These are phyloP conservation scores for Phaenicophaeus curvirostris DNA, from an alignment of 2,797 vertebrate genomes.

Conservation along the genomic window DNA sequence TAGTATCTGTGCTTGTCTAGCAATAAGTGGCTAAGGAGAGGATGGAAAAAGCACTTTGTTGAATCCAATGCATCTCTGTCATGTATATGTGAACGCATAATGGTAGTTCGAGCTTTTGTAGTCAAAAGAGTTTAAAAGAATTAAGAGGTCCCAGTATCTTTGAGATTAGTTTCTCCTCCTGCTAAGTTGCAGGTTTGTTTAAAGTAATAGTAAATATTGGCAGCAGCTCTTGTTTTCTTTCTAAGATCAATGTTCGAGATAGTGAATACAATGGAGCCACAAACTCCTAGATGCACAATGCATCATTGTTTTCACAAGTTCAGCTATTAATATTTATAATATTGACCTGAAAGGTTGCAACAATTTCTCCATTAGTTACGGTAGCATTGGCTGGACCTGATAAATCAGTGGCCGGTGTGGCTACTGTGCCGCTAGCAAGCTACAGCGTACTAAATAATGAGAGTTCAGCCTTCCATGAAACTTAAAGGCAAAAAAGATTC, in stretches of 20 bases:
- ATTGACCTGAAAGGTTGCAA: background rate
- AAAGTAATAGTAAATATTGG: background rate
- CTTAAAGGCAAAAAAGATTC: background rate
- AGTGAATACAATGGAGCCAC: background rate
- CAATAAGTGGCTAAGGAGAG: background rate
- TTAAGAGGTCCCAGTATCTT: background rate
- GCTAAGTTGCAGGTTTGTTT: background rate
- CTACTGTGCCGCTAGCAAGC: background rate
- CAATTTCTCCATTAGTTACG: background rate
- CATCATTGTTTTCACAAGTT: background rate
- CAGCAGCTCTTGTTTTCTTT: background rate
- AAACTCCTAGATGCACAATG: background rate
- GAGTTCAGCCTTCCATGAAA: background rate
- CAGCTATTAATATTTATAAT: background rate
- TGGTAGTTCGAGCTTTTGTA: background rate
- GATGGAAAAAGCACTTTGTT: background rate
- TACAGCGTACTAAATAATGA: background rate
- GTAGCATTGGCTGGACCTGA: background rate
- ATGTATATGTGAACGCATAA: background rate
- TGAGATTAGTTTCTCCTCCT: background rate
- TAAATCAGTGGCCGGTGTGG: background rate
- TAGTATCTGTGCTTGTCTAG: background rate
- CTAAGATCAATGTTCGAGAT: background rate
- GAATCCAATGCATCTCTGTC: background rate
- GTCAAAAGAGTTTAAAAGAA: background rate